phyloP scores from a whole-genome alignment of 2,888 invertebrate species.

The Cactoblastis cactorum region DNA sequence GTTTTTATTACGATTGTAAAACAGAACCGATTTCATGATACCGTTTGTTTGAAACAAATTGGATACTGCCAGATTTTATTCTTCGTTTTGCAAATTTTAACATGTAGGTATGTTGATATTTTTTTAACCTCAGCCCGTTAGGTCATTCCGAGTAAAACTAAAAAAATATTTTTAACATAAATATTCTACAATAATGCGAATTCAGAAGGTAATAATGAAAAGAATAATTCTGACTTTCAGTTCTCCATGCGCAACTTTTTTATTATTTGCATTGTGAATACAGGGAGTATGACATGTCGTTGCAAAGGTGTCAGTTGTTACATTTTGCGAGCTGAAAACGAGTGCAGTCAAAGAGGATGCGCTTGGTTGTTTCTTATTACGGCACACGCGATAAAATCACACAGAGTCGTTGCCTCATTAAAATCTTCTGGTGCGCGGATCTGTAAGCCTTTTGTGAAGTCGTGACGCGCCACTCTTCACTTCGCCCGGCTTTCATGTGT shows the following conservation, averaged over 20 bases:
- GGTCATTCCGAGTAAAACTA: too few species aligned
- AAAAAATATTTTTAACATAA: too few species aligned
- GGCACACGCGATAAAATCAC: slow-evolving; percentile 77
- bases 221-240: neutral
- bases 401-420: slow-evolving; percentile 79
- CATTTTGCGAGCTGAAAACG: slow-evolving; percentile 51
- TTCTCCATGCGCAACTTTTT: neutral
- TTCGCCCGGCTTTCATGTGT: slow-evolving; percentile 74
- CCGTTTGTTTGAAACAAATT: slow-evolving; percentile 14
- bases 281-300: slow-evolving; percentile 12
- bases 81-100: too few species aligned
- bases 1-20: slow-evolving; percentile 65
- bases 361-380: slow-evolving; percentile 79
- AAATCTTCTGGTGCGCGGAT: slow-evolving; percentile 79
- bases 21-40: slow-evolving; percentile 42
- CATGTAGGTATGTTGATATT: too few species aligned
- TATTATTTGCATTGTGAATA: slow-evolving; percentile 14
- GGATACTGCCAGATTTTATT: too few species aligned
- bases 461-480: slow-evolving; percentile 66
- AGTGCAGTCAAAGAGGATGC: slow-evolving; percentile 72
- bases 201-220: neutral
- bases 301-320: slow-evolving; percentile 47
- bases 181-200: too few species aligned
- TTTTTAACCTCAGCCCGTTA: neutral
- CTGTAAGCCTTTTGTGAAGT: slow-evolving; percentile 77